phyloP scores from a whole-genome alignment of 2,797 vertebrate genomes.

The Aldrovandia affinis region DNA sequence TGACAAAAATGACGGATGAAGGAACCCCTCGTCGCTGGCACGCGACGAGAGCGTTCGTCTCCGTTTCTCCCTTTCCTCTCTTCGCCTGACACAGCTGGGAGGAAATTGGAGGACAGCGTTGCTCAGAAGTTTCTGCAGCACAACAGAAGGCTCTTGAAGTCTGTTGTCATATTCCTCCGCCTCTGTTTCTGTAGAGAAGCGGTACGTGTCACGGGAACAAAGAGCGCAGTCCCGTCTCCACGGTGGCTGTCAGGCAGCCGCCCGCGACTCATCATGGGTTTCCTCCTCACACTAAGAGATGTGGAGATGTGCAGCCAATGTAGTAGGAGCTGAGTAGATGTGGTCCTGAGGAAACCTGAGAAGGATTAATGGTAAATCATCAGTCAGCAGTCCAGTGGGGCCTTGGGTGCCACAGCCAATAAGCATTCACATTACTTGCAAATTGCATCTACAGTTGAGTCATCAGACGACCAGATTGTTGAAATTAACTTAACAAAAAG shows the following conservation, averaged over 20 bases:
- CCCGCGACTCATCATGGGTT: constrained; percentile 11
- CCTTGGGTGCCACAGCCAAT: not conserved
- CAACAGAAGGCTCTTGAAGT: constrained; percentile 27
- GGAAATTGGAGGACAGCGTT: constrained; percentile 18
- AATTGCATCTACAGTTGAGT: not conserved
- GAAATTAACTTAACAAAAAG: not conserved
- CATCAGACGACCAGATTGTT: not conserved
- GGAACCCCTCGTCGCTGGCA: constrained; percentile 3
- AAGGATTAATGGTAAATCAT: not conserved
- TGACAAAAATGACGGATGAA: not conserved
- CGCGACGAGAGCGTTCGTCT: constrained; percentile 6
- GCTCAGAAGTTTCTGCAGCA: not conserved
- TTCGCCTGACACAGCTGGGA: not conserved
- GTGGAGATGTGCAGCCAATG: not conserved
- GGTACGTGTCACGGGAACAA: constrained; percentile 7
- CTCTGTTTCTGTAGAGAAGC: constrained; percentile 25
- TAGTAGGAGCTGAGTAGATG: not conserved
- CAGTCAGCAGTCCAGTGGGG: not conserved
- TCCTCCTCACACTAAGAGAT: not conserved
- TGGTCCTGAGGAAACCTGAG: not conserved
- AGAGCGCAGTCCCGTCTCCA: constrained; percentile 3
- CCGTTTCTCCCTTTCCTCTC: constrained; percentile 13
- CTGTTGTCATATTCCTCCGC: constrained; percentile 21
- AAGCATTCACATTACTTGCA: not conserved
- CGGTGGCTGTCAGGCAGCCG: constrained; percentile 23